phyloP scores from a whole-genome alignment of 1,140 invertebrate genomes.

The Micrasema minimum region DNA sequence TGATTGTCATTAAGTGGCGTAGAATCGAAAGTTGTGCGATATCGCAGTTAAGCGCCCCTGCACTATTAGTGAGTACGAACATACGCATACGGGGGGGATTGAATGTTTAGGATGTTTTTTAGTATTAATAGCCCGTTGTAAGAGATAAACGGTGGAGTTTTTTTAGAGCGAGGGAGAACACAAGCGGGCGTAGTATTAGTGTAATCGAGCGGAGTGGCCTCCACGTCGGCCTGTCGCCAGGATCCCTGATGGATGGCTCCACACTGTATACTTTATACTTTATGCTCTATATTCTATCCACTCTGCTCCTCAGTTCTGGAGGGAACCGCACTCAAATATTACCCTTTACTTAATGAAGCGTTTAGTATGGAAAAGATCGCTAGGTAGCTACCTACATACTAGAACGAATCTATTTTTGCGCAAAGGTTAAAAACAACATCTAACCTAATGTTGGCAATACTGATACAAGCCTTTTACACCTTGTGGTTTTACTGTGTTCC shows the following conservation, averaged over 20 bases:
- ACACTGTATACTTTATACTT: no score
- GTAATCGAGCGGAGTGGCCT: conserved; percentile 29
- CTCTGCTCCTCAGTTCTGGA: background rate
- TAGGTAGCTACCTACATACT: no score
- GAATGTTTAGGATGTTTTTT: conserved; percentile 37
- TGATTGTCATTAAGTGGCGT: background rate
- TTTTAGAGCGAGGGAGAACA: conserved; percentile 27
- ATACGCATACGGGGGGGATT: conserved; percentile 24
- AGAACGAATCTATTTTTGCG: no score
- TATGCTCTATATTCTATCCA: no score
- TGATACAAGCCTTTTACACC: no score
- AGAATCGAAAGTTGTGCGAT: background rate
- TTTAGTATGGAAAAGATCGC: background rate
- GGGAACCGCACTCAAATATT: background rate
- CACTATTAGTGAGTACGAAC: conserved; percentile 19
- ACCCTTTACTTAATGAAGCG: conserved; percentile 28
- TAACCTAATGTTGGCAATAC: no score
- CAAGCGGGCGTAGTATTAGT: conserved; percentile 29
- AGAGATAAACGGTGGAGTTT: conserved; percentile 37
- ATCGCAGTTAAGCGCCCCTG: background rate
- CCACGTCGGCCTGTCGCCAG: conserved; percentile 34
- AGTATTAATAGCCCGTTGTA: conserved; percentile 36
- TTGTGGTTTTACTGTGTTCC: no score
- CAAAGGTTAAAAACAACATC: no score
- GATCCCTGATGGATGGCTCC: conserved; percentile 25